phyloP scores from a whole-genome alignment of 2,113 vertebrate genomes.

The Tautogolabrus adspersus region DNA sequence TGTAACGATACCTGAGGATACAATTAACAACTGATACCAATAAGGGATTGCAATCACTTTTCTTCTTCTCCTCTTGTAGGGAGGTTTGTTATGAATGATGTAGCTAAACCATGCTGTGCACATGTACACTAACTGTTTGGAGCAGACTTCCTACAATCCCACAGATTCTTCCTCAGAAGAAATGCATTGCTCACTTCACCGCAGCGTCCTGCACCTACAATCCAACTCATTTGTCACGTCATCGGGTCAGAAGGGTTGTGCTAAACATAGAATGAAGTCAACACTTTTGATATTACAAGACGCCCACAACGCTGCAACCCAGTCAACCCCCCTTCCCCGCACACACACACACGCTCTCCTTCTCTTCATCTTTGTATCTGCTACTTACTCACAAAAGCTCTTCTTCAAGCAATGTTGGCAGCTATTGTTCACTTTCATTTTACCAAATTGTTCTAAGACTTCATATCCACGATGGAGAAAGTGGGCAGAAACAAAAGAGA shows the following conservation, averaged over 20 bases:
- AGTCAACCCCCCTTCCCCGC: slow-evolving; percentile 8
- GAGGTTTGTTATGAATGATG: no score
- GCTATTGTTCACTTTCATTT: slow-evolving; percentile 64
- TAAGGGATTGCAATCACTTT: no score
- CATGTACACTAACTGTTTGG: no score
- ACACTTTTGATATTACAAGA: slow-evolving; percentile 57
- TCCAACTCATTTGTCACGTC: slow-evolving; percentile 36
- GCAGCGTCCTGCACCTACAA: slow-evolving; percentile 24
- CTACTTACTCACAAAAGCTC: slow-evolving; percentile 41
- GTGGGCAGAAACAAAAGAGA: slow-evolving; percentile 48
- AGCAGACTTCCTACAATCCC: no score
- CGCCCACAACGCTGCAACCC: slow-evolving; percentile 47
- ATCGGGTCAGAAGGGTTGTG: slow-evolving; percentile 20
- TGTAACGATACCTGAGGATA: no score
- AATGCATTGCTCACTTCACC: background rate
- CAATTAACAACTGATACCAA: no score
- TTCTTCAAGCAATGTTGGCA: slow-evolving; percentile 64
- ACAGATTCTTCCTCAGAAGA: background rate
- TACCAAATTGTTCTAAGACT: slow-evolving; percentile 61
- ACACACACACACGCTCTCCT: slow-evolving; percentile 5
- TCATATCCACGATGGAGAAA: slow-evolving; percentile 55
- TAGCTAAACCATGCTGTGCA: no score
- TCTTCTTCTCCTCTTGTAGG: no score
- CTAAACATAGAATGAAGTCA: slow-evolving; percentile 65
- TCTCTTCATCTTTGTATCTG: slow-evolving; percentile 38